These are phyloP conservation scores for Venustoraphidia nigricollis DNA, from an alignment of 2,888 invertebrate genomes.

Conservation along the genomic window DNA sequence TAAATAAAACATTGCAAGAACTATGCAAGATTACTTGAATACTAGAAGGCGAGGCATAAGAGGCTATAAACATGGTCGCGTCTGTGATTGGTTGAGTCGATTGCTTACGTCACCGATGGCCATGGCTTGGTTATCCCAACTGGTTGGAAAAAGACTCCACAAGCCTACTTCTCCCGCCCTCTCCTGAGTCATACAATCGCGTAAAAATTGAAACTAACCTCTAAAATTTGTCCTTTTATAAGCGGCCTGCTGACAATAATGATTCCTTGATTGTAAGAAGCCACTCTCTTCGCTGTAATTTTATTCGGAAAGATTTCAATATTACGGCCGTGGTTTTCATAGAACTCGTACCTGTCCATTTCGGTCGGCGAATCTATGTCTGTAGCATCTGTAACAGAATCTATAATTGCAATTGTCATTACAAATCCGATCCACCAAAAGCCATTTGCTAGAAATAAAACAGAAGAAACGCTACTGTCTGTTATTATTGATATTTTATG, in stretches of 20 bases:
- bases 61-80: no score
- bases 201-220: constrained; percentile 31
- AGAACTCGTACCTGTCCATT: constrained; percentile 43
- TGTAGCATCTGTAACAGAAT: constrained; percentile 27
- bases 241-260: constrained; percentile 45
- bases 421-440: neutral
- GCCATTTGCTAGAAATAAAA: neutral
- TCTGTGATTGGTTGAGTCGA: no score
- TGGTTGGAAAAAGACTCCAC: no score
- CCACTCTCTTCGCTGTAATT: constrained; percentile 53
- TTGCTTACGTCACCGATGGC: no score
- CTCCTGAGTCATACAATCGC: no score
- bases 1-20: no score
- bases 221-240: constrained; percentile 48
- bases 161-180: no score
- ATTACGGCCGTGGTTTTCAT: constrained; percentile 72
- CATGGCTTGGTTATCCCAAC: no score
- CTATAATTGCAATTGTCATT: constrained; percentile 21
- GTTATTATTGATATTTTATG: neutral
- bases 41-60: no score
- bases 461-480: neutral
- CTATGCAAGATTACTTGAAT: no score
- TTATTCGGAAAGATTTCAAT: constrained; percentile 50
- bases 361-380: constrained; percentile 33
- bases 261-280: constrained; percentile 73